Evolutionary conservation across 2,797 vertebrate genomes (phyloP), one percentile per base, ranked within the genome.

Genomic region (Girardinus metallicus): DNA sequence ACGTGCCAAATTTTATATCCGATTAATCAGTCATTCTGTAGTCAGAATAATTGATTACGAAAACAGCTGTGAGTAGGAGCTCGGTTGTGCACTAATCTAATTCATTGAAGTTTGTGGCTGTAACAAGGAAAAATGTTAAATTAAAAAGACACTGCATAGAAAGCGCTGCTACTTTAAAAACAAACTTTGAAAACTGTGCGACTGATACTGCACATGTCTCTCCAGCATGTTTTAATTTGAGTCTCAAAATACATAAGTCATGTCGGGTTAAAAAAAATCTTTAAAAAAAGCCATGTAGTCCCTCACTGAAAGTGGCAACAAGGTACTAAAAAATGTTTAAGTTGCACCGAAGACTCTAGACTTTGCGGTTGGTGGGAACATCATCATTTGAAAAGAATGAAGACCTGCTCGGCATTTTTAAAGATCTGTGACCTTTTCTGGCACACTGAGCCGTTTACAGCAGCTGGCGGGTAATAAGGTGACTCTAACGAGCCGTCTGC

Each of bases 291-390:
- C 49, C 3, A 62, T 51, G 66, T 78, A 39, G 31, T 78, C 81
- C 73, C 83, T 86, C 9, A 11, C 39, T 23, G 43, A 72, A 62
- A 74, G 70, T 3, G 10, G 68, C 44, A 79, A 86, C 87, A 77
- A 83, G 73, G n/a, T n/a, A n/a, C 15, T 36, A 82, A 82, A 77
- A 79, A 88, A 81, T 71, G 51, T 78, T 43, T 68, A 43, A 85
- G 83, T 84, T 80, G n/a, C 78, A 36, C 66, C 79, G 70, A 64
- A 87, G 82, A 64, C 85, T 85, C 86, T 78, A 2, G 8, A n/a
- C 72, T 55, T 43, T 75, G 85, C 2, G 36, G 79, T 51, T n/a
- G n/a, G 74, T 81, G 84, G 55, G 76, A 83, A 36, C 64, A 78
- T 21, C 51, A 79, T 47, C 46, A 64, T 79, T 75, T 51, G 16